Conservation (phyloP, 2,888 invertebrate genomes). For the Nemoura dubitans region DNA sequence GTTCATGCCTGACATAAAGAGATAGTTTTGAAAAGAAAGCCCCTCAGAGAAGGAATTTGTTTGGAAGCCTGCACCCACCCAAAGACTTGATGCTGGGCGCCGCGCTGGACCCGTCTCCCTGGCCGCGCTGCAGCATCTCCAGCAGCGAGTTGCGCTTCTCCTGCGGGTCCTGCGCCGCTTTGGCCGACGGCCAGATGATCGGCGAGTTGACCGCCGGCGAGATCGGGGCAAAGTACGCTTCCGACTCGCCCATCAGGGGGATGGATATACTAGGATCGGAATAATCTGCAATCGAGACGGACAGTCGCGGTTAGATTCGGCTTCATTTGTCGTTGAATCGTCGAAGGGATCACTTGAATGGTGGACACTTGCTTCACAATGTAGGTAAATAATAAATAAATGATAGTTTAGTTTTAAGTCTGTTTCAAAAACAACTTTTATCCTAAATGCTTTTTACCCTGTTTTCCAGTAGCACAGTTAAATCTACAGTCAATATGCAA, state of each 20-base stretch:
- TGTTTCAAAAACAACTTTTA: too few relatives aligned
- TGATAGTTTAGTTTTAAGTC: too few relatives aligned
- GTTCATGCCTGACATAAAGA: too few relatives aligned
- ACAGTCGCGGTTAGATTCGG: neutral
- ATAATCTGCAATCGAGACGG: conserved; percentile 56
- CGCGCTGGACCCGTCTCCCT: conserved; percentile 43
- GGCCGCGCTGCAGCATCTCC: conserved; percentile 72
- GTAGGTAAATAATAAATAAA: too few relatives aligned
- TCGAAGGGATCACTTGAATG: too few relatives aligned
- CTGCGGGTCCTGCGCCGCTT: conserved; percentile 53
- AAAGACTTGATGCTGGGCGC: conserved; percentile 59
- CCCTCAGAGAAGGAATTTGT: too few relatives aligned
- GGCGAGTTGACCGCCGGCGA: conserved; percentile 64
- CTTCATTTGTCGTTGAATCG: neutral
- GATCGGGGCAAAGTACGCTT: conserved; percentile 75
- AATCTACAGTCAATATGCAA: too few relatives aligned
- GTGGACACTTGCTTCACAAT: too few relatives aligned
- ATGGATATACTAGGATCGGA: conserved; percentile 61
- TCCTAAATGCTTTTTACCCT: too few relatives aligned
- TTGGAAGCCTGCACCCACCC: conserved; percentile 58
- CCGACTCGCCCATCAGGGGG: conserved; percentile 61
- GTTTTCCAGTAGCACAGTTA: too few relatives aligned
- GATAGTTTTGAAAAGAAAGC: too few relatives aligned
- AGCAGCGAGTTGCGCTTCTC: conserved; percentile 66
- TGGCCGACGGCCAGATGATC: conserved; percentile 35